Evolutionary conservation across 2,113 vertebrate species (phyloP).

Genomic region (Lophochroa leadbeateri): DNA sequence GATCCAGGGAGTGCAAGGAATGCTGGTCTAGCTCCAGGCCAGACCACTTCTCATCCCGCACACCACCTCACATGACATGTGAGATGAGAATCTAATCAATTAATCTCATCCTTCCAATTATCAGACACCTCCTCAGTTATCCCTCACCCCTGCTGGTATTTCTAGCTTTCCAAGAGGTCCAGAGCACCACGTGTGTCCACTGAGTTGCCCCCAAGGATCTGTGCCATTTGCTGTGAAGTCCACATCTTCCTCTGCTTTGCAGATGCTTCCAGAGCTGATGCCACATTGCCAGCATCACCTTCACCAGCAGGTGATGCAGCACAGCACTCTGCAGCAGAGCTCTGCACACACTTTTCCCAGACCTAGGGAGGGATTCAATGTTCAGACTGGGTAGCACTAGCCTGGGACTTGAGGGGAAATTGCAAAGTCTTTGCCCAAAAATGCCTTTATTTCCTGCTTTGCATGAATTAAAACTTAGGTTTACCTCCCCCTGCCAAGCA

Average conservation of each 20-base stretch:
- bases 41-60: neutral
- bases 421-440: neutral
- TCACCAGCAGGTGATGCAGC: neutral
- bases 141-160: neutral
- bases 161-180: neutral
- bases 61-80: neutral
- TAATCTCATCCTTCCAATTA: neutral
- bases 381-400: neutral
- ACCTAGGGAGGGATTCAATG: neutral
- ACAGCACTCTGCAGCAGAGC: neutral
- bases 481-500: neutral
- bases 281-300: neutral
- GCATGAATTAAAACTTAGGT: neutral
- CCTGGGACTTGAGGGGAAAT: neutral
- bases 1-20: neutral
- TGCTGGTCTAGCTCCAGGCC: neutral
- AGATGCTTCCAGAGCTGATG: neutral
- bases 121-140: neutral
- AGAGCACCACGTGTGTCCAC: fast-evolving
- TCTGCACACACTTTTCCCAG: neutral
- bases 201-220: fast-evolving
- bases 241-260: fast-evolving
- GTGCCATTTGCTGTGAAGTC: neutral
- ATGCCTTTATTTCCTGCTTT: neutral
- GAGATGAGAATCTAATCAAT: neutral